Conservation (phyloP, 2,888 invertebrate species). For the Alentia gelatinosa region DNA sequence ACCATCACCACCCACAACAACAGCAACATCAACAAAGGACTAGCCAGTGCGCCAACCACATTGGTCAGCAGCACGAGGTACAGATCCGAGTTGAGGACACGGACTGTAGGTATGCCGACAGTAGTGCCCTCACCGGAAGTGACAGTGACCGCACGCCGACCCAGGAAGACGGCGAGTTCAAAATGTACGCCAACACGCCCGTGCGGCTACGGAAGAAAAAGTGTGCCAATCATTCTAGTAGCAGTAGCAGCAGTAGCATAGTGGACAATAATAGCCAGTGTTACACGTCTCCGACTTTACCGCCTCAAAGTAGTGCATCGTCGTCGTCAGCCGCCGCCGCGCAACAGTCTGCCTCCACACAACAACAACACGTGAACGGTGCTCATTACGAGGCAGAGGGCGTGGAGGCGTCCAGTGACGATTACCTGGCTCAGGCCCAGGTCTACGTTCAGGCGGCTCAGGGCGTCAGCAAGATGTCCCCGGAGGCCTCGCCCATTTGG, state of each 20-base stretch:
- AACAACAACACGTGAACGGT: background rate
- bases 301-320: background rate
- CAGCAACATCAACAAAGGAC: background rate
- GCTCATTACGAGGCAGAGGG: background rate
- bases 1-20: background rate
- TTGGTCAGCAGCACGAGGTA: constrained; percentile 7
- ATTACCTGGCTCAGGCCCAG: constrained; percentile 28
- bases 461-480: constrained; percentile 83
- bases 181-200: constrained; percentile 59
- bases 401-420: background rate
- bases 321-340: background rate
- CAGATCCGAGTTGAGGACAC: constrained; percentile 51
- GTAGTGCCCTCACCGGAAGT: background rate
- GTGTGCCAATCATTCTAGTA: background rate
- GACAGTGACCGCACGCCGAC: constrained; percentile 60
- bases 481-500: constrained; percentile 81
- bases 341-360: background rate
- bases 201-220: constrained; percentile 60
- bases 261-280: constrained; percentile 33
- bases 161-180: constrained; percentile 50
- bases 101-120: background rate
- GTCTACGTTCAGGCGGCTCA: constrained; percentile 9
- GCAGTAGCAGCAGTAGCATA: constrained; percentile 22
- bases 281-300: background rate
- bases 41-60: background rate